Conservation (phyloP, 2,113 vertebrate genomes). For the Oxyruncus cristatus region DNA sequence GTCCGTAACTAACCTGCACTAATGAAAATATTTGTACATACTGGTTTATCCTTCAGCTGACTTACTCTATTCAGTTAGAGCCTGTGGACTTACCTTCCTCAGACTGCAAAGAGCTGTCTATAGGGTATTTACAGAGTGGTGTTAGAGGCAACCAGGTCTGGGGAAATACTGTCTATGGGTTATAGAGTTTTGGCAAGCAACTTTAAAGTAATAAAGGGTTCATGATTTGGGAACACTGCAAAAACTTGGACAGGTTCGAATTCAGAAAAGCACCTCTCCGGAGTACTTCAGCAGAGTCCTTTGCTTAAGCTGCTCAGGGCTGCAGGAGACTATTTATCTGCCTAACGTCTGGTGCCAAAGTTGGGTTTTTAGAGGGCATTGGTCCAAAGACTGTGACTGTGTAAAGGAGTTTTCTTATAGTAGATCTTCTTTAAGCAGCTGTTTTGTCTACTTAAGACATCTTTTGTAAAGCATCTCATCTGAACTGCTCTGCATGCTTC, state of each 20-base stretch:
- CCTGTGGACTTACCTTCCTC: neutral
- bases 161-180: neutral
- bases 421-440: neutral
- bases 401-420: neutral
- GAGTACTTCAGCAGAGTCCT: neutral
- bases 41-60: neutral
- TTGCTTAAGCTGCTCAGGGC: neutral
- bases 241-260: neutral
- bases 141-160: neutral
- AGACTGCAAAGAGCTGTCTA: neutral
- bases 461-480: neutral
- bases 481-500: neutral
- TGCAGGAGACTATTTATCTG: neutral
- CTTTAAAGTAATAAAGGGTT: neutral
- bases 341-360: neutral
- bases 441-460: neutral
- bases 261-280: neutral
- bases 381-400: neutral
- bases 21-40: neutral
- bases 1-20: neutral
- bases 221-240: neutral
- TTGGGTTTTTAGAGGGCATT: neutral
- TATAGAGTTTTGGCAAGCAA: neutral
- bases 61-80: neutral
- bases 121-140: neutral